These are phyloP conservation scores for Eublepharis macularius DNA, from an alignment of 2,113 vertebrate genomes.

Conservation along the genomic window DNA sequence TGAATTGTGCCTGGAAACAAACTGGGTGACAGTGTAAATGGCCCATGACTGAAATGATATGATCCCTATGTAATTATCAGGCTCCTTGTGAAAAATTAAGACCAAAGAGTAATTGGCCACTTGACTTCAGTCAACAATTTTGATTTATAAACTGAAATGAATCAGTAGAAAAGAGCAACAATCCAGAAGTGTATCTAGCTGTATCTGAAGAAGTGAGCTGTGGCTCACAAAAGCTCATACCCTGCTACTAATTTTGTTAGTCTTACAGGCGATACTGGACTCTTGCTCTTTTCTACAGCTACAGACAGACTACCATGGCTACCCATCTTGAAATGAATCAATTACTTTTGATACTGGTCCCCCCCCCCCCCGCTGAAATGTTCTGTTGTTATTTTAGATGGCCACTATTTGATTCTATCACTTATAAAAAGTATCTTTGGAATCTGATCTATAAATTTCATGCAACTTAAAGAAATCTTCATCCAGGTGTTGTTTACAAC, in stretches of 20 bases:
- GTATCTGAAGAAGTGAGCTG: too few species aligned
- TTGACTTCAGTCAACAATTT: slow-evolving; percentile 26
- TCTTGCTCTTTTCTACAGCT: too few species aligned
- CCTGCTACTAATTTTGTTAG: too few species aligned
- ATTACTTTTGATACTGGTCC: slow-evolving; percentile 13
- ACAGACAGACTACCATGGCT: too few species aligned
- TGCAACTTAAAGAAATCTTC: not conserved
- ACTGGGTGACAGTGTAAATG: too few species aligned
- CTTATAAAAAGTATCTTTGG: slow-evolving; percentile 18
- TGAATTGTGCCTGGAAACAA: too few species aligned
- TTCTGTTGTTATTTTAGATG: slow-evolving; percentile 21
- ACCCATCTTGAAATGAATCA: slow-evolving; percentile 24
- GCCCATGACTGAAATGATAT: too few species aligned
- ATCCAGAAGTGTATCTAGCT: too few species aligned
- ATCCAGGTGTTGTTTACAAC: slow-evolving; percentile 19
- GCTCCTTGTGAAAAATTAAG: slow-evolving; percentile 44
- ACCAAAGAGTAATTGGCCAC: not conserved
- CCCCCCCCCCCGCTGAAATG: not conserved
- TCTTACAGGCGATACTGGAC: too few species aligned
- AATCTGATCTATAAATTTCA: not conserved
- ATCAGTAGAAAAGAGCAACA: too few species aligned
- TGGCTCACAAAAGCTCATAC: too few species aligned
- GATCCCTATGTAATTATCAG: slow-evolving; percentile 22
- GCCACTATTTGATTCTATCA: slow-evolving; percentile 28
- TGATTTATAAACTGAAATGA: not conserved